These are phyloP conservation scores for Pristionchus exspectatus DNA, from an alignment of 2,888 invertebrate genomes.

Conservation along the genomic window DNA sequence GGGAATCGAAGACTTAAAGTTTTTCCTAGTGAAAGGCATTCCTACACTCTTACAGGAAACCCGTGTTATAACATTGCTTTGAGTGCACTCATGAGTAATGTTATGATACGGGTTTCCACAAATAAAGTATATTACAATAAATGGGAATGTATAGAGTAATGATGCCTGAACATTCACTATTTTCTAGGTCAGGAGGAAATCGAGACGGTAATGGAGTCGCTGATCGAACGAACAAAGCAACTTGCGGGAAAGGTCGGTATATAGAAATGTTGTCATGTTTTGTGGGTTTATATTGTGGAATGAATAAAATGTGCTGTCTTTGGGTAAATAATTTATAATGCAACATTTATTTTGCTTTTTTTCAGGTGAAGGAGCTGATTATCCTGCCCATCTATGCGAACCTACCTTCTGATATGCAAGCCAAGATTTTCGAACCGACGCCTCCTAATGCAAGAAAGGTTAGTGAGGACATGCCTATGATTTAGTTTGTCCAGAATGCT, in stretches of 20 bases:
- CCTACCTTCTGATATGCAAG: slow-evolving; percentile 98
- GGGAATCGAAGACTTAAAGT: too few species aligned
- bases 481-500: too few species aligned
- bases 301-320: background rate
- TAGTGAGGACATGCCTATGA: background rate
- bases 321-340: too few species aligned
- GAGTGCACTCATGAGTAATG: too few species aligned
- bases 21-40: too few species aligned
- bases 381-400: slow-evolving; percentile 98
- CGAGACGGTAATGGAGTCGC: slow-evolving; percentile 80
- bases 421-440: slow-evolving; percentile 98
- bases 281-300: too few species aligned
- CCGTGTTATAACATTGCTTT: too few species aligned
- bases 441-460: slow-evolving; percentile 95
- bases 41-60: too few species aligned
- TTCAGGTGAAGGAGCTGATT: slow-evolving; percentile 88
- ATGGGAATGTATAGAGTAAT: background rate
- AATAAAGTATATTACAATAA: too few species aligned
- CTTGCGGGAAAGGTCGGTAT: slow-evolving; percentile 87
- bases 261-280: too few species aligned
- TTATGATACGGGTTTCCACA: too few species aligned
- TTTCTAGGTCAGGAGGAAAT: slow-evolving; percentile 76
- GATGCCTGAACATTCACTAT: slow-evolving; percentile 61
- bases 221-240: slow-evolving; percentile 89
- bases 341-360: too few species aligned